These are phyloP conservation scores for Papilio machaon DNA, from an alignment of 1,140 invertebrate genomes.

Conservation along the genomic window DNA sequence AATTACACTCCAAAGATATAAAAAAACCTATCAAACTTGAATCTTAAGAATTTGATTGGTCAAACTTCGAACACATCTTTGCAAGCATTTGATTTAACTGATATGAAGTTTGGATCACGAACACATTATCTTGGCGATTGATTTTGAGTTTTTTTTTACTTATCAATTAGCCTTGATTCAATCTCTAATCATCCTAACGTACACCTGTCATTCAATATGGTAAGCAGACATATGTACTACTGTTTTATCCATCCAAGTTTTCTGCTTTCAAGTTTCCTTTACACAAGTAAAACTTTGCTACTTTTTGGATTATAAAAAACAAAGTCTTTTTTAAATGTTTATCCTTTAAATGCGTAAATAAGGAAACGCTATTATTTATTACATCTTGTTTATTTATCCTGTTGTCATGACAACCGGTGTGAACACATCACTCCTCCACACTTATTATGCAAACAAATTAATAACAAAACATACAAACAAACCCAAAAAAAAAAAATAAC, in stretches of 20 bases:
- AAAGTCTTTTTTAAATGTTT: no score
- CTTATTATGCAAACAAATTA: no score
- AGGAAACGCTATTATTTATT: no score
- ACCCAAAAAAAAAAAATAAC: no score
- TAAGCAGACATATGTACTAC: not conserved
- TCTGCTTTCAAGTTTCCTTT: not conserved
- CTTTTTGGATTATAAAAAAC: no score
- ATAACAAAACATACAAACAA: no score
- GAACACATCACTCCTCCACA: no score
- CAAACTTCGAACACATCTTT: not conserved
- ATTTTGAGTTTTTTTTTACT: not conserved
- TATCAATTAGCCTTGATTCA: constrained; percentile 3
- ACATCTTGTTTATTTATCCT: no score
- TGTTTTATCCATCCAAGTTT: not conserved
- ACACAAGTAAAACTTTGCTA: not conserved
- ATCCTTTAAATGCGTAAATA: no score
- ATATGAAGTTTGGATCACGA: constrained; percentile 5
- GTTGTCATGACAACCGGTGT: no score
- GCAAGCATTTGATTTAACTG: not conserved
- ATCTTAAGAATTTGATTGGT: not conserved
- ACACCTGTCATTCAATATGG: not conserved
- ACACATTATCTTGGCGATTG: not conserved
- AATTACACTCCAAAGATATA: not conserved
- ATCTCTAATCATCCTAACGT: not conserved
- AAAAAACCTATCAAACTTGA: not conserved